Evolutionary conservation across 2,797 vertebrate species (phyloP), one percentile per base, ranked within the genome.

Genomic region (Channa striata): DNA sequence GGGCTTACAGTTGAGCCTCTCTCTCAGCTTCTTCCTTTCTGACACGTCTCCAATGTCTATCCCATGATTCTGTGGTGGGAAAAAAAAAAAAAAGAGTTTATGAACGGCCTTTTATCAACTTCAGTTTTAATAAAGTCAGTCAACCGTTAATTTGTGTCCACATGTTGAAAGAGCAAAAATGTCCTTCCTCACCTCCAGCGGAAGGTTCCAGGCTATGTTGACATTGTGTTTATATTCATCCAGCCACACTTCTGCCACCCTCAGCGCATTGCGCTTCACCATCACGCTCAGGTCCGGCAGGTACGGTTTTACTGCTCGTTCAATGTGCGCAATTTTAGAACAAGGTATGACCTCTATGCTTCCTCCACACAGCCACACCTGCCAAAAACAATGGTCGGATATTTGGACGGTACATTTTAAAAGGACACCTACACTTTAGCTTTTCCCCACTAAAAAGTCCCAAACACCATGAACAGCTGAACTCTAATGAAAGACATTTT

Each of bases 341-440:
- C 97, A 99, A 20, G 97, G 97, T 20, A 99, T 84, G 10, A 99
- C 94, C 87, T 99, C 97, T 84, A 98, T 95, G 87, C 96, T 97
- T 42, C 97, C 97, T 0, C 97, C 97, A 0, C 97, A 99, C 64
- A 96, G 94, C 97, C 97, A 98, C 21, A 97, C 96, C 97, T 99
- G 70, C 19, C 33, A 59, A 47, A 46, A 66, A 53, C 19, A 30
- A 46, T 34, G 1, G 8, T 20, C 16, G 47, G 0, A 37, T 58
- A 23, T 39, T 34, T 30, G 6, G 6, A 4, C 4, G 43, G 14
- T 1, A 1, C 6, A 39, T 33, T 47, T 46, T 39, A 36, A 4
- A 25, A 6, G 19, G 6, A 46, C 25, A 19, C 9, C 11, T 8
- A 37, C 1, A 30, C 4, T 57, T 40, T 17, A 6, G n/a, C n/a